These are phyloP conservation scores for Epiperipatus broadwayi DNA, from an alignment of 2,888 invertebrate genomes.

Conservation along the genomic window DNA sequence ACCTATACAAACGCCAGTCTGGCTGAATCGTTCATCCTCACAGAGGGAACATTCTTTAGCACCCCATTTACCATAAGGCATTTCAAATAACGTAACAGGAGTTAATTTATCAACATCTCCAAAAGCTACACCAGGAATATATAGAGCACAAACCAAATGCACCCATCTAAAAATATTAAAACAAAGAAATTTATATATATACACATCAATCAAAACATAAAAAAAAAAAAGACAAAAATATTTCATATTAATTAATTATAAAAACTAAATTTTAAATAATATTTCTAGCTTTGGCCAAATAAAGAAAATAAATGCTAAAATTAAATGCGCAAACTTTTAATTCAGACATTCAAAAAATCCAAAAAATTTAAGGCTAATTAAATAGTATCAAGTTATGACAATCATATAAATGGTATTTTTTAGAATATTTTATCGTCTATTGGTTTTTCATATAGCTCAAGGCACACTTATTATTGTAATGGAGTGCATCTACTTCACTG, in stretches of 20 bases:
- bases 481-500: no score
- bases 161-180: conserved; percentile 50
- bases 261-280: not conserved
- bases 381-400: no score
- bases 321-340: no score
- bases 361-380: no score
- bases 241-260: no score
- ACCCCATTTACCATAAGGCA: conserved; percentile 94
- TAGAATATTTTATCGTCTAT: no score
- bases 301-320: not conserved
- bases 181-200: conserved; percentile 18
- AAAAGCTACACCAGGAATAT: conserved; percentile 90
- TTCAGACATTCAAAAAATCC: no score
- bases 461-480: no score
- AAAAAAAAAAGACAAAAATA: conserved; percentile 5
- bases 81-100: conserved; percentile 79
- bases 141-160: conserved; percentile 88
- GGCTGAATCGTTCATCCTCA: conserved; percentile 59
- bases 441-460: no score
- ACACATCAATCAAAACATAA: no score
- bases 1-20: conserved; percentile 84
- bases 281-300: not conserved
- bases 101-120: conserved; percentile 76
- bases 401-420: no score
- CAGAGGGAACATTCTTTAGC: conserved; percentile 75